These are phyloP conservation scores for Bursaphelenchus okinawaensis DNA, from an alignment of 2,888 invertebrate genomes.

Conservation along the genomic window DNA sequence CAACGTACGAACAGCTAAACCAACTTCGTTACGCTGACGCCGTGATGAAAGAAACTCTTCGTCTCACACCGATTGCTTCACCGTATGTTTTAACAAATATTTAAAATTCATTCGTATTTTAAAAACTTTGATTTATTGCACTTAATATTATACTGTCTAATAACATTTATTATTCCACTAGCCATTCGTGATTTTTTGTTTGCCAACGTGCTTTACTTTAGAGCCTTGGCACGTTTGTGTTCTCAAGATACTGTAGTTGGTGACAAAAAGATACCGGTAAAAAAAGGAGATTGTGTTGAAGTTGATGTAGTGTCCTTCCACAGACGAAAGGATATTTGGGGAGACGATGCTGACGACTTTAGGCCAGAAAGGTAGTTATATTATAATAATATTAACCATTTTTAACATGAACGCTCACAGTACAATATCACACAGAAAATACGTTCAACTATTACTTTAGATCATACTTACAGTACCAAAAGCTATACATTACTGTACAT, in stretches of 20 bases:
- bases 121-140: background rate
- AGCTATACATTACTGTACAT: background rate
- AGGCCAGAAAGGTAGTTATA: constrained; percentile 37
- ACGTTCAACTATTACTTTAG: too few species aligned
- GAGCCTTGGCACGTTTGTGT: constrained; percentile 37
- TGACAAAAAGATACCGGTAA: constrained; percentile 26
- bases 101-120: background rate
- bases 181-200: background rate
- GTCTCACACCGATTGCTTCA: constrained; percentile 23
- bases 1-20: constrained; percentile 25
- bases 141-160: background rate
- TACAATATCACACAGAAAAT: too few species aligned
- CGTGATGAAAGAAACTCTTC: constrained; percentile 27
- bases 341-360: constrained; percentile 41
- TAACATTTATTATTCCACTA: background rate
- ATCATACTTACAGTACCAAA: background rate
- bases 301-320: constrained; percentile 43
- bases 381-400: background rate
- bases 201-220: constrained; percentile 22
- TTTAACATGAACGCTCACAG: too few species aligned
- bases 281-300: constrained; percentile 35
- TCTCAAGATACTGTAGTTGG: constrained; percentile 38
- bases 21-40: constrained; percentile 19
- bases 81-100: constrained; percentile 17
- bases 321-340: constrained; percentile 39